phyloP scores from a whole-genome alignment of 1,140 invertebrate genomes.

The Littorina saxatilis region DNA sequence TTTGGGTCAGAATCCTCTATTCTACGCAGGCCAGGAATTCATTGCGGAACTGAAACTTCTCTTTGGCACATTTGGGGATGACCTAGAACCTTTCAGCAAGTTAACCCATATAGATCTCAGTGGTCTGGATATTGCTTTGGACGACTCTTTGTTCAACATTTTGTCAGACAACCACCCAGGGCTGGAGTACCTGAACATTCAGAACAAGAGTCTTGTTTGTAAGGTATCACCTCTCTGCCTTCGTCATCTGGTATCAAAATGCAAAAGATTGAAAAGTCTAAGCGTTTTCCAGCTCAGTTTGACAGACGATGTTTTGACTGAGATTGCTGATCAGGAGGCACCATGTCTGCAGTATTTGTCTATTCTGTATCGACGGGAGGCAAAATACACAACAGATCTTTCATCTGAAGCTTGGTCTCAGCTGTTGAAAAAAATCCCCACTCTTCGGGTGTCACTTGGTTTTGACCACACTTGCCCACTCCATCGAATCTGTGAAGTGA shows the following conservation, averaged over 20 bases:
- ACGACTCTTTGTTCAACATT: slow-evolving; percentile 60
- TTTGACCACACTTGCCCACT: slow-evolving; percentile 70
- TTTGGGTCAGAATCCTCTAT: slow-evolving; percentile 60
- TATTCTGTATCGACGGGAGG: slow-evolving; percentile 60
- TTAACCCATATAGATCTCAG: slow-evolving; percentile 61
- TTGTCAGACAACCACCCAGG: slow-evolving; percentile 60
- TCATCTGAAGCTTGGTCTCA: slow-evolving; percentile 57
- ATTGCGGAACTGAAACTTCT: slow-evolving; percentile 44
- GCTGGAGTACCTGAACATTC: slow-evolving; percentile 64
- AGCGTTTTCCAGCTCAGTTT: slow-evolving; percentile 60
- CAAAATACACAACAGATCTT: slow-evolving; percentile 61
- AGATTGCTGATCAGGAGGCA: slow-evolving; percentile 51
- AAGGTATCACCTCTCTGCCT: slow-evolving; percentile 58
- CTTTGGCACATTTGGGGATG: slow-evolving; percentile 39
- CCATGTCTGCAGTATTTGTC: slow-evolving; percentile 54
- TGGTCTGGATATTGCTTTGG: slow-evolving; percentile 57
- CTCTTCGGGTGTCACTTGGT: slow-evolving; percentile 59
- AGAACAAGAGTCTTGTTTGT: slow-evolving; percentile 64
- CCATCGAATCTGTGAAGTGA: slow-evolving; percentile 55
- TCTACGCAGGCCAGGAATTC: slow-evolving; percentile 65
- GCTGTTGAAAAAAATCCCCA: slow-evolving; percentile 49
- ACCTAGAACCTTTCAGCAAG: not conserved
- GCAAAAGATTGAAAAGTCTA: slow-evolving; percentile 59
- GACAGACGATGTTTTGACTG: slow-evolving; percentile 60
- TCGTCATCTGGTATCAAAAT: slow-evolving; percentile 50